These are phyloP conservation scores for Anolis apletophallus DNA, from an alignment of 2,797 vertebrate species.

Conservation along the genomic window DNA sequence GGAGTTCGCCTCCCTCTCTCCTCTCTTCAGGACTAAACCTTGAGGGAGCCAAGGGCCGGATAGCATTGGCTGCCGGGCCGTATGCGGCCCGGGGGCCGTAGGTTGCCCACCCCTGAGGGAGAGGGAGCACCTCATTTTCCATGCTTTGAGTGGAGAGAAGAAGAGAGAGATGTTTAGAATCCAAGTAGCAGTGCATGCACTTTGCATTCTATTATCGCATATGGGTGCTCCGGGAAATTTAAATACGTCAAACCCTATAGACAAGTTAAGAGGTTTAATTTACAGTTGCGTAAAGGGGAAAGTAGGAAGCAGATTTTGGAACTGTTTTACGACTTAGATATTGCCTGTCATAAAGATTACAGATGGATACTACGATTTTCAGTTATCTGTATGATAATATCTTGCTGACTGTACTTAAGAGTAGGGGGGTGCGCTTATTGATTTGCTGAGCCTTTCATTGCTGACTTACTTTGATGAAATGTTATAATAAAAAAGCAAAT, in stretches of 20 bases:
- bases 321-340: conserved; percentile 64
- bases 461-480: conserved; percentile 51
- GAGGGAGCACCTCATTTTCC: background rate
- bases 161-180: background rate
- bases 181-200: background rate
- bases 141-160: background rate
- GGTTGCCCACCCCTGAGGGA: no score
- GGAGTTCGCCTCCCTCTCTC: no score
- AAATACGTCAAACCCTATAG: conserved; percentile 58
- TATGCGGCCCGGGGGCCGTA: no score
- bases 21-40: no score
- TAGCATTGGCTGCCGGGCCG: no score
- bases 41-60: no score
- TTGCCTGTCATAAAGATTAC: conserved; percentile 52
- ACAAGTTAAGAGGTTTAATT: conserved; percentile 65
- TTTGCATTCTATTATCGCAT: conserved; percentile 3
- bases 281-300: conserved; percentile 52
- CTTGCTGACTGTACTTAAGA: conserved; percentile 45
- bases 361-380: conserved; percentile 37
- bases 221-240: conserved; percentile 42
- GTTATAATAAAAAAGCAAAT: conserved; percentile 40
- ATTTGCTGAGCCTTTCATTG: conserved; percentile 57
- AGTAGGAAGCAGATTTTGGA: conserved; percentile 19
- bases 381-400: conserved; percentile 29
- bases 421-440: conserved; percentile 5